These are phyloP conservation scores for Lymantria dispar DNA, from an alignment of 2,888 invertebrate genomes.

Conservation along the genomic window DNA sequence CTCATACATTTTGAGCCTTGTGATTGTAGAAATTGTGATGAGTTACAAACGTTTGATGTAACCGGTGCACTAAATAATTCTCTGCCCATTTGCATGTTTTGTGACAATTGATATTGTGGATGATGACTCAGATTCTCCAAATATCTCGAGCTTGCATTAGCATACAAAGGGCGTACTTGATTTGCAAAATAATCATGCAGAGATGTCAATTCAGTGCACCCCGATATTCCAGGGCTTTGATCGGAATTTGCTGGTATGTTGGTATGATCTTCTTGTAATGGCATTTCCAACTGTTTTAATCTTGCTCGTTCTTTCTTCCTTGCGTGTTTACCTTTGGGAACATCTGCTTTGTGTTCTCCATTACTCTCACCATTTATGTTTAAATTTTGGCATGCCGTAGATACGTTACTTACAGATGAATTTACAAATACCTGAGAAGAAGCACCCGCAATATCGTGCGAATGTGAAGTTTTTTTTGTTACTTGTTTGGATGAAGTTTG, in stretches of 20 bases:
- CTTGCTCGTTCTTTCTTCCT: constrained; percentile 55
- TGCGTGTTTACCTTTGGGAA: constrained; percentile 50
- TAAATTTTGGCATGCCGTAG: constrained; percentile 36
- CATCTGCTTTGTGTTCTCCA: constrained; percentile 30
- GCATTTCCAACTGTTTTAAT: constrained; percentile 52
- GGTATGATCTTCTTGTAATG: constrained; percentile 26
- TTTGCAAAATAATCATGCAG: constrained; percentile 55
- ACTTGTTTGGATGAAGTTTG: constrained; percentile 27
- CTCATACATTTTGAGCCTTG: constrained; percentile 29
- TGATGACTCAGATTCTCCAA: constrained; percentile 64
- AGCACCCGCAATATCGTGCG: constrained; percentile 18
- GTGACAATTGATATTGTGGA: constrained; percentile 59
- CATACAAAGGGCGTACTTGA: constrained; percentile 56
- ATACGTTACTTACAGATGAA: constrained; percentile 31
- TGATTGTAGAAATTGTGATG: constrained; percentile 30
- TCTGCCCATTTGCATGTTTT: constrained; percentile 29
- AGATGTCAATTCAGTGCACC: constrained; percentile 32
- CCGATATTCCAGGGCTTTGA: neutral
- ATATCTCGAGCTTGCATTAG: constrained; percentile 56
- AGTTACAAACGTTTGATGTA: constrained; percentile 45
- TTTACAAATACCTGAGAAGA: constrained; percentile 21
- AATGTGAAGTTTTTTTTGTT: no score
- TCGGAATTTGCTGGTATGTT: constrained; percentile 16
- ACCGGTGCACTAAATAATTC: constrained; percentile 23
- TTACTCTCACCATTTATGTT: constrained; percentile 38